Evolutionary conservation across 64 coral and sea anemone genomes (phyloP), one percentile per base, ranked within the genome.

Genomic region (Pocillopora verrucosa): DNA sequence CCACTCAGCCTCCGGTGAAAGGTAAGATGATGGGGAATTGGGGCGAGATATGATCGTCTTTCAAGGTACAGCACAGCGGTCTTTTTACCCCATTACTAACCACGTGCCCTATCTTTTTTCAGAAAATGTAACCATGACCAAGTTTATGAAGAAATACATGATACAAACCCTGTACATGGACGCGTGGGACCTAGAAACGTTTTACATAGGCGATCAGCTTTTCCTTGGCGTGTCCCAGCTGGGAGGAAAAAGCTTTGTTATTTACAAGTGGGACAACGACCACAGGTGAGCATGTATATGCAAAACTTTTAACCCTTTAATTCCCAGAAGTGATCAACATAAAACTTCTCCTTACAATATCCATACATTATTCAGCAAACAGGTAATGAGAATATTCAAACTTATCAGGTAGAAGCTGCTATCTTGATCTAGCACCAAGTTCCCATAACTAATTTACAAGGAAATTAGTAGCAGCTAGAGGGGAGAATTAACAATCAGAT

Each of bases 131-230:
- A 94, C 92, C 76, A 90, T 92, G 96, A 94, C 93, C 20, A 87
- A 90, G 83, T 98, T 98, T 84, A 94, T 92, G 82, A 98, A 94
- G 88, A 92, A 90, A 61, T 94, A 92, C 72, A 98, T 98, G 96
- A 94, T 98, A 62, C 96, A 98, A 74, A 94, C 96, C 1, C 37
- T 98, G 26, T 94, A 94, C 70, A 98, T 94, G 25, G 96, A 98
- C 68, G 96, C 96, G 3, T 98, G 96, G 96, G 96, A 98, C 72
- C 82, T 98, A 0, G 93, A 77, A 11, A 87, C 90, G 19, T 98
- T 98, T 64, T 89, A 89, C 59, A 94, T 90, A 36, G 88, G 76
- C 1, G 36, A 90, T 1, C 90, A 94, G 20, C 30, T 98, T 41
- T 98, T 92, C 45, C 88, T 98, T 22, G 96, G 96, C 4, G 87